These are phyloP conservation scores for Aphelinus certus DNA, from an alignment of 1,140 invertebrate genomes.

Conservation along the genomic window DNA sequence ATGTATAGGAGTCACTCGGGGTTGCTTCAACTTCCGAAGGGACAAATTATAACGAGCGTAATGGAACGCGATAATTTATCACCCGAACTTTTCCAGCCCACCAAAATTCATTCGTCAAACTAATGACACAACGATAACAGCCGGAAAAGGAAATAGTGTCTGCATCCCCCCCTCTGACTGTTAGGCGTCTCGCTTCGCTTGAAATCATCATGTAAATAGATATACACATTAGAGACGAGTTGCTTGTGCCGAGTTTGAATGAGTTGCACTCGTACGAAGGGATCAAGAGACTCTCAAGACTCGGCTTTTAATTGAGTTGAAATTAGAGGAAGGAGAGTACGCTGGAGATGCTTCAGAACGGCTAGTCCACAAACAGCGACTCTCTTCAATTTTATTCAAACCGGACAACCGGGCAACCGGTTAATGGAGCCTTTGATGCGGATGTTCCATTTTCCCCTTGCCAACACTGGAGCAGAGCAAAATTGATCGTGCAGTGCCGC, in stretches of 20 bases:
- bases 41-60: too few relatives aligned
- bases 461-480: background rate
- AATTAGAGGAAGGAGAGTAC: conserved; percentile 10
- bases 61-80: too few relatives aligned
- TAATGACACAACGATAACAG: background rate
- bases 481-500: background rate
- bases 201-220: background rate
- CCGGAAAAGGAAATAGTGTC: conserved; percentile 5
- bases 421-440: conserved; percentile 20
- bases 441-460: background rate
- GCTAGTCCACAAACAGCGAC: too few relatives aligned
- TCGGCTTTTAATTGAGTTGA: conserved; percentile 35
- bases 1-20: too few relatives aligned
- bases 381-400: conserved; percentile 2
- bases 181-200: too few relatives aligned
- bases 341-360: too few relatives aligned
- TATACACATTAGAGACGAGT: conserved; percentile 23
- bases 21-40: too few relatives aligned
- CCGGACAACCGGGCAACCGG: background rate
- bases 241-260: conserved; percentile 11
- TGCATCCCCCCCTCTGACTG: too few relatives aligned
- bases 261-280: conserved; percentile 6
- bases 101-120: too few relatives aligned
- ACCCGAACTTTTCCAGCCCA: too few relatives aligned
- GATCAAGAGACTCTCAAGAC: conserved; percentile 23